Conservation (phyloP, 2,797 vertebrate genomes). For the Rhabdomys pumilio region DNA sequence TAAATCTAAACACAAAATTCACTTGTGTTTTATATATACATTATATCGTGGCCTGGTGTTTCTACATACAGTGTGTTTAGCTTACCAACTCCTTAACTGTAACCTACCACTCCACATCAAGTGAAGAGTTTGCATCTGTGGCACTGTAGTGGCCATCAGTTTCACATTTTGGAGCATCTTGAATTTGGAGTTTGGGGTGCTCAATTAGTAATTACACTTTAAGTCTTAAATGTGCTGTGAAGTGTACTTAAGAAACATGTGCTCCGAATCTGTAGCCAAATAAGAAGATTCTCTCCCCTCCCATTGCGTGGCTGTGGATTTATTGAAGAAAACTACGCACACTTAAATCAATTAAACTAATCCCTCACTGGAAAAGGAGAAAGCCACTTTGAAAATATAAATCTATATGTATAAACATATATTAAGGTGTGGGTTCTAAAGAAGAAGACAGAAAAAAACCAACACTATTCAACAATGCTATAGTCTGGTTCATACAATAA, state of each 20-base stretch:
- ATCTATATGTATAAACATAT: neutral
- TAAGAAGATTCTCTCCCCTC: neutral
- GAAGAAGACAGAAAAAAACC: slow-evolving; percentile 28
- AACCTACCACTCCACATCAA: neutral
- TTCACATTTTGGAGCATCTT: slow-evolving; percentile 12
- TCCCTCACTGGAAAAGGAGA: neutral
- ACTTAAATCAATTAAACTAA: slow-evolving; percentile 21
- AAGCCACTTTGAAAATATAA: neutral
- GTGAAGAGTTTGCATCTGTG: neutral
- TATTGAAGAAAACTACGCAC: neutral
- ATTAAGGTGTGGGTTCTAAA: slow-evolving; percentile 55
- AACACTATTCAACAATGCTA: slow-evolving; percentile 3
- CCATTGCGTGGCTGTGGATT: neutral
- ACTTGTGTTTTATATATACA: neutral
- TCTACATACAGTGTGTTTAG: neutral
- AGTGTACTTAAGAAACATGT: slow-evolving; percentile 60
- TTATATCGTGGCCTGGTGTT: neutral
- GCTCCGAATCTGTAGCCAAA: slow-evolving; percentile 25
- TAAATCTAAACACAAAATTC: neutral
- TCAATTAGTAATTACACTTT: slow-evolving; percentile 39
- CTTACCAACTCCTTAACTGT: neutral
- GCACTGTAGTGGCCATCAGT: neutral
- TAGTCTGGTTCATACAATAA: slow-evolving; percentile 10
- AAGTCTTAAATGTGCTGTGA: slow-evolving; percentile 34
- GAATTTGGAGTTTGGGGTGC: neutral